A percentile compares a stretch with the other conserved stretches of the same genome.
These are phyloP conservation scores for Anagrus nilaparvatae DNA, from an alignment of 1,140 invertebrate genomes.

Conservation along the genomic window DNA sequence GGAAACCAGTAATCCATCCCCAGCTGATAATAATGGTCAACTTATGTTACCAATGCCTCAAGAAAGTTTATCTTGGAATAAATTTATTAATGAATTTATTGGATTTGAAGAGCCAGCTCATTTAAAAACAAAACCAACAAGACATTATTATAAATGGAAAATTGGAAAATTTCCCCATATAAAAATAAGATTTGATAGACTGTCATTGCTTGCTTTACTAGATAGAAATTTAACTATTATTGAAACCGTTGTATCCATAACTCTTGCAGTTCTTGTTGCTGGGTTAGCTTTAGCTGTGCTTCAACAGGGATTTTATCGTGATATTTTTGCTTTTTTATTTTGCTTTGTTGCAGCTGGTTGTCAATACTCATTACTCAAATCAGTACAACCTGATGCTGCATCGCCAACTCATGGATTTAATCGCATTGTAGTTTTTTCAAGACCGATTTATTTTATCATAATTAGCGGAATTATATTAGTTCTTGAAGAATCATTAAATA, in stretches of 20 bases:
- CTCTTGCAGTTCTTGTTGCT: conserved; percentile 78
- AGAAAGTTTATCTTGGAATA: conserved; percentile 33
- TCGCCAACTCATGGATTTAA: conserved; percentile 98
- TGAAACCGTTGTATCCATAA: conserved; percentile 75
- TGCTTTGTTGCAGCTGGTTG: conserved; percentile 95
- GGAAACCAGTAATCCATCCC: conserved; percentile 19
- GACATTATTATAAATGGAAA: conserved; percentile 80
- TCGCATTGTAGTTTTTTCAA: conserved; percentile 83
- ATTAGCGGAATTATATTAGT: conserved; percentile 65
- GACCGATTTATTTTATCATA: conserved; percentile 92
- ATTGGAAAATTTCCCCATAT: conserved; percentile 58
- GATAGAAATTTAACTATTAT: conserved; percentile 81
- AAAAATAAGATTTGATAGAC: conserved; percentile 81
- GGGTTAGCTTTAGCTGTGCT: conserved; percentile 77
- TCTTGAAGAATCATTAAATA: conserved; percentile 45
- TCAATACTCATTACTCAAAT: conserved; percentile 96
- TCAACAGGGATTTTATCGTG: conserved; percentile 76
- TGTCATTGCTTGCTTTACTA: conserved; percentile 83
- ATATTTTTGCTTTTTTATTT: conserved; percentile 88
- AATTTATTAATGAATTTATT: conserved; percentile 32
- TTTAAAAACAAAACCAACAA: conserved; percentile 44
- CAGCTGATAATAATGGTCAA: too few relatives aligned
- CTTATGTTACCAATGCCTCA: conserved; percentile 25
- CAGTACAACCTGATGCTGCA: conserved; percentile 96
- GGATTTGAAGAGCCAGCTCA: conserved; percentile 28